Evolutionary conservation across 2,888 invertebrate species (phyloP), one percentile per base, ranked within the genome.

Genomic region (Melanchra persicariae): DNA sequence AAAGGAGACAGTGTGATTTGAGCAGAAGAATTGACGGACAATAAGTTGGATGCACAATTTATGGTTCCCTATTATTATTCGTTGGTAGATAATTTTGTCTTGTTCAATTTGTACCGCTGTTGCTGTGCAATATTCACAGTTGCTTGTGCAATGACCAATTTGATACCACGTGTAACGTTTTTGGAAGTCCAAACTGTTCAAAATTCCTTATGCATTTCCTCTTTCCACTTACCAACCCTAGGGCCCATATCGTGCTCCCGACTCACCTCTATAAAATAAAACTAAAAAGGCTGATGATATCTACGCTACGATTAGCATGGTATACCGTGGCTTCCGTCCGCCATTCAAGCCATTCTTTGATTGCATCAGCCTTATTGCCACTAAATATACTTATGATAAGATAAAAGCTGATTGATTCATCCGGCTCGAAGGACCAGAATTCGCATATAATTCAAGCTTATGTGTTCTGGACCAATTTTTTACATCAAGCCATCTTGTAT

Each of bases 321-420:
- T 79, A 74, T 77, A 82, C 72, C 74, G 84, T 90, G 93, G 91
- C 92, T 88, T 87, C 70, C 71, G 75, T 71, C 87, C 84, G 92
- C 91, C 87, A 86, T 90, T 86, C 83, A 95, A 95, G 94, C 94
- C 94, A 94, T 93, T 92, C 93, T 84, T 88, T 91, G 89, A 90
- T 85, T 88, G 93, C 93, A 89, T 89, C 91, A 93, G 93, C 92
- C 89, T 90, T 90, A 87, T 87, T 88, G 89, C 89, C 83, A 87
- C 89, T 89, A 84, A 84, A 67, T 87, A 85, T 83, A 89, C 87
- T 90, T 90, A 90, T 87, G 85, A 85, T 88, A 75, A 79, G 30
- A 75, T 71, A 75, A 87, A 85, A 85, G 87, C 87, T 86, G 85
- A 86, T 75, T 77, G 86, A 83, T 84, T 70, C 80, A 87, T 87